A percentile compares a stretch with the other conserved stretches of the same genome.
Evolutionary conservation across 1,140 invertebrate genomes (phyloP).

Genomic region (Lineus longissimus): DNA sequence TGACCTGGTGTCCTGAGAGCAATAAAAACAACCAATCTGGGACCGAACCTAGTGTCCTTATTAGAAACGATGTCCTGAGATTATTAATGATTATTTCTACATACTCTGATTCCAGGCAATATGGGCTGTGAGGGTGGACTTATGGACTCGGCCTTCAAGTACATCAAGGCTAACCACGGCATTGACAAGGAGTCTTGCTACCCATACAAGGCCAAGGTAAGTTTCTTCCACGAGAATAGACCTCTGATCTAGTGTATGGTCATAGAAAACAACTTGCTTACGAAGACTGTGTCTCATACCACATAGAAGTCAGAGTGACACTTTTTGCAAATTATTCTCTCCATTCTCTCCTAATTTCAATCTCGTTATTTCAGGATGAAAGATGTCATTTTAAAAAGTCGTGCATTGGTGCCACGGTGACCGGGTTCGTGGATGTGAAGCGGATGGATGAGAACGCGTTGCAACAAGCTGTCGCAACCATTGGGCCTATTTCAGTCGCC

Average conservation of each 20-base stretch:
- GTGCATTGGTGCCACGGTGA: slow-evolving; percentile 30
- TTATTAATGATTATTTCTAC: too few species aligned
- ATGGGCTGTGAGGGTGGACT: slow-evolving; percentile 32
- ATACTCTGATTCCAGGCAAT: too few species aligned
- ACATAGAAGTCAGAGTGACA: not conserved
- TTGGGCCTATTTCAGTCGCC: slow-evolving; percentile 49
- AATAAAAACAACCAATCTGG: too few species aligned
- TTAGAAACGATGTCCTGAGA: too few species aligned
- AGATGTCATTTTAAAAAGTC: slow-evolving; percentile 56
- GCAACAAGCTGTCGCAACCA: slow-evolving; percentile 45
- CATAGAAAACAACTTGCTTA: not conserved
- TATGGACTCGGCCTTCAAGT: slow-evolving; percentile 49
- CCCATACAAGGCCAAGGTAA: slow-evolving; percentile 30
- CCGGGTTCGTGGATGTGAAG: slow-evolving; percentile 33
- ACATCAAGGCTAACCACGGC: slow-evolving; percentile 44
- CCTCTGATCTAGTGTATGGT: too few species aligned
- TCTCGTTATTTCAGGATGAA: slow-evolving; percentile 27
- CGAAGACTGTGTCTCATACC: not conserved
- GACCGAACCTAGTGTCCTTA: too few species aligned
- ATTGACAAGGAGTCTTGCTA: slow-evolving; percentile 48
- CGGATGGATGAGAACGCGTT: slow-evolving; percentile 33
- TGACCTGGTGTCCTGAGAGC: too few species aligned
- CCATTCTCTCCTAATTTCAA: not conserved
- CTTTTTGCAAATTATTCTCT: not conserved
- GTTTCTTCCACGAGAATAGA: not conserved